phyloP scores from a whole-genome alignment of 1,140 invertebrate genomes.

The Trachymyrmex septentrionalis region DNA sequence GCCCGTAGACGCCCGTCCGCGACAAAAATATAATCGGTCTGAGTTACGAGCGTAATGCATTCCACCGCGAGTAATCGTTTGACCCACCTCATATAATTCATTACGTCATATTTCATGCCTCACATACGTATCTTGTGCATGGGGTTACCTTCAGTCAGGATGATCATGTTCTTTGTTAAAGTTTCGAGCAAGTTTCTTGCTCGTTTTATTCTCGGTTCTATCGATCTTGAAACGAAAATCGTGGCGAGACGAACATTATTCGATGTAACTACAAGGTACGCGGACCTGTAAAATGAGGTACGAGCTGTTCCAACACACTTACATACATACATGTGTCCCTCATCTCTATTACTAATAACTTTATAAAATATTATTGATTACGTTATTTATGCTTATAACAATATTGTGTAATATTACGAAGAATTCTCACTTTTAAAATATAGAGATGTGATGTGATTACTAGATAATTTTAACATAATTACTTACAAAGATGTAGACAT shows the following conservation, averaged over 20 bases:
- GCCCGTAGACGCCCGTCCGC: constrained; percentile 19
- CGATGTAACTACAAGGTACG: background rate
- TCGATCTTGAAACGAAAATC: constrained; percentile 11
- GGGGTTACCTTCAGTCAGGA: background rate
- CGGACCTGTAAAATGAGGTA: constrained; percentile 14
- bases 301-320: background rate
- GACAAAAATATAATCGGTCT: constrained; percentile 64
- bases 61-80: constrained; percentile 52
- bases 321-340: background rate
- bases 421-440: constrained; percentile 12
- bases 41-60: constrained; percentile 59
- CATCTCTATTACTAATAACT: background rate
- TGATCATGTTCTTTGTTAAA: constrained; percentile 18
- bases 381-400: background rate
- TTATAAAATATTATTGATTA: constrained; percentile 27
- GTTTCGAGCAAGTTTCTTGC: background rate
- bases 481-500: constrained; percentile 1
- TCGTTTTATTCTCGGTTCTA: background rate
- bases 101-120: constrained; percentile 38
- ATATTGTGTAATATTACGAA: background rate
- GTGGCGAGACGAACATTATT: background rate
- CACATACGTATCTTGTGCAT: constrained; percentile 23
- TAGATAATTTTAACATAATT: background rate
- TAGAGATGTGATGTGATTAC: background rate
- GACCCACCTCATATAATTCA: constrained; percentile 43